These are phyloP conservation scores for Eupristina koningsbergeri DNA, from an alignment of 1,140 invertebrate species.

Conservation along the genomic window DNA sequence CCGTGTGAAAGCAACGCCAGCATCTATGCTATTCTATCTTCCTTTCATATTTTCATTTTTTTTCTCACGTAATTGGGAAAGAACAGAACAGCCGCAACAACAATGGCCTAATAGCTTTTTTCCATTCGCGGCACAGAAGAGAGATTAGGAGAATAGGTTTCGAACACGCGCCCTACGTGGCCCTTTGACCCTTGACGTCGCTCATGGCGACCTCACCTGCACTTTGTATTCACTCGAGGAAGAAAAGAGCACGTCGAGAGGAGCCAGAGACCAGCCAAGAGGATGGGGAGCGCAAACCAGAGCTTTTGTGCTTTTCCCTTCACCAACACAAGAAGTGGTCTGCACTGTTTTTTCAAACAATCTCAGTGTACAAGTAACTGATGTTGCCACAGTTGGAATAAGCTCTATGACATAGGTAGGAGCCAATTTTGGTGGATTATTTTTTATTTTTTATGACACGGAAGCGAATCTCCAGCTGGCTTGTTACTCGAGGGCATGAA, in stretches of 20 bases:
- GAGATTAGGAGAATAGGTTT: not conserved
- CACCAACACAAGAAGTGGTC: not conserved
- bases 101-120: not conserved
- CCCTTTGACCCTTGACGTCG: not conserved
- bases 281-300: not conserved
- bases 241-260: not conserved
- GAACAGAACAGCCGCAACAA: conserved; percentile 2
- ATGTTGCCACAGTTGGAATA: not conserved
- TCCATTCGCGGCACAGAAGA: not conserved
- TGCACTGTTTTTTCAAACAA: not conserved
- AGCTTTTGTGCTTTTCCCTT: not conserved
- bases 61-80: not conserved
- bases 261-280: not conserved
- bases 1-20: not conserved
- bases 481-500: no score
- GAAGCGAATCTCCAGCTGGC: no score
- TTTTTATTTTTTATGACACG: no score
- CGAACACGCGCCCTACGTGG: conserved; percentile 20
- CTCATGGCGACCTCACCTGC: not conserved
- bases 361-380: no score
- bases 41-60: not conserved
- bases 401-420: not conserved
- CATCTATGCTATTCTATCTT: not conserved
- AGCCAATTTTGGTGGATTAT: not conserved
- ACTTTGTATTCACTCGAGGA: not conserved